Evolutionary conservation across 2,113 vertebrate genomes (phyloP), one percentile per base, ranked within the genome.

Genomic region (Pimephales promelas): DNA sequence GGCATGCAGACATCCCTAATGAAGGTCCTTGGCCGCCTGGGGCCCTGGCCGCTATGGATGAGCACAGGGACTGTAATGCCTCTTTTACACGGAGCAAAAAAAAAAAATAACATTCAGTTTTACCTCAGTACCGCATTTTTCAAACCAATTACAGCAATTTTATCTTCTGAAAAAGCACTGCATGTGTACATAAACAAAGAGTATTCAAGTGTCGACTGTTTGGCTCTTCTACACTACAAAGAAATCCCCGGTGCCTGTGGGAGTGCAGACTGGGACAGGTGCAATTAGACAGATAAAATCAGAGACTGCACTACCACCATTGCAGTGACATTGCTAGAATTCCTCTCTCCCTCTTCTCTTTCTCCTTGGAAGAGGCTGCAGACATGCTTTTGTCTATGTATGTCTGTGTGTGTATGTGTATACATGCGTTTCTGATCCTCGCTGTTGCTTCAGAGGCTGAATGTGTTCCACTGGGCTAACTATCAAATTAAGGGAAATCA

Each of bases 271-370:
- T 88, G 89, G 92, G 92, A 93, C 92, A 94, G 94, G 93, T 93
- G 93, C 92, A 94, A 94, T 94, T 94, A 94, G 91, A 91, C 88
- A 90, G 92, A 94, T 94, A 94, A 93, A 90, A 94, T 94, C 94
- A 92, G 89, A 92, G 86, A 86, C 88, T 81, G 36, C 77, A 90
- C 87, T 88, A 88, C 89, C 86, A 84, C 87, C 89, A 83, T 87
- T 87, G 90, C 90, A 87, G 88, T 86, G 88, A 66, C 82, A 88
- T 90, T 52, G 57, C 78, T 81, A 85, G 80, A 87, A 87, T 85
- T 76, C 36, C 84, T 52, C 14, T 52, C 36, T 70, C 28, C 11
- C 47, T 49, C 28, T 26, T 66, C 31, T 36, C 34, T 45, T 45
- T 66, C 70, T 36, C 24, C 31, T 56, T 66, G 31, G 45, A 83